These are phyloP conservation scores for Coleophora deauratella DNA, from an alignment of 2,888 invertebrate species.

Conservation along the genomic window DNA sequence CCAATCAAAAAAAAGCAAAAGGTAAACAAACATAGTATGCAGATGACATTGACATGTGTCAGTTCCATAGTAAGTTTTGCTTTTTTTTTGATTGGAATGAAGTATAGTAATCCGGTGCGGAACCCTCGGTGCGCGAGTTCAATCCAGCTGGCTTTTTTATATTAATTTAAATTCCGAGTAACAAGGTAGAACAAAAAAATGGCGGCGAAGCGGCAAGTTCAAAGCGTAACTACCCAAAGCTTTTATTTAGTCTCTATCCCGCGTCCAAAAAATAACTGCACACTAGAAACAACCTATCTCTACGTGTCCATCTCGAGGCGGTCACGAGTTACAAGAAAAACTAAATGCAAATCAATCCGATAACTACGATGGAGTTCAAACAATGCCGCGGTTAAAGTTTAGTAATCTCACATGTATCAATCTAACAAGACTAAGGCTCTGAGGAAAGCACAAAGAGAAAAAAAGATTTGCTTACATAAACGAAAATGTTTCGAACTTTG, in stretches of 20 bases:
- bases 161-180: conserved; percentile 16
- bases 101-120: no score
- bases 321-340: conserved; percentile 35
- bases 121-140: no score
- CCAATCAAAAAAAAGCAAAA: no score
- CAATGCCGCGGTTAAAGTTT: conserved; percentile 5
- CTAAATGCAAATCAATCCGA: conserved; percentile 35
- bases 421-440: no score
- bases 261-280: neutral
- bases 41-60: no score
- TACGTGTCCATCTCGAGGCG: conserved; percentile 18
- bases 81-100: no score
- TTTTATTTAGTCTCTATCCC: conserved; percentile 2
- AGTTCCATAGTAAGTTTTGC: no score
- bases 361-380: conserved; percentile 16
- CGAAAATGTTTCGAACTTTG: no score
- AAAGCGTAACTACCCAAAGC: conserved; percentile 22
- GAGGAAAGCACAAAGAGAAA: no score
- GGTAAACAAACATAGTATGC: no score
- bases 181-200: conserved; percentile 32
- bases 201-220: conserved; percentile 29
- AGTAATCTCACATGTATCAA: no score
- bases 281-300: conserved; percentile 9
- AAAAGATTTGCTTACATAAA: no score
- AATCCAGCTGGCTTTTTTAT: conserved; percentile 10